Base-by-base conservation (phyloP, 2,113 vertebrate genomes). In the Ptilonorhynchus violaceus region DNA sequence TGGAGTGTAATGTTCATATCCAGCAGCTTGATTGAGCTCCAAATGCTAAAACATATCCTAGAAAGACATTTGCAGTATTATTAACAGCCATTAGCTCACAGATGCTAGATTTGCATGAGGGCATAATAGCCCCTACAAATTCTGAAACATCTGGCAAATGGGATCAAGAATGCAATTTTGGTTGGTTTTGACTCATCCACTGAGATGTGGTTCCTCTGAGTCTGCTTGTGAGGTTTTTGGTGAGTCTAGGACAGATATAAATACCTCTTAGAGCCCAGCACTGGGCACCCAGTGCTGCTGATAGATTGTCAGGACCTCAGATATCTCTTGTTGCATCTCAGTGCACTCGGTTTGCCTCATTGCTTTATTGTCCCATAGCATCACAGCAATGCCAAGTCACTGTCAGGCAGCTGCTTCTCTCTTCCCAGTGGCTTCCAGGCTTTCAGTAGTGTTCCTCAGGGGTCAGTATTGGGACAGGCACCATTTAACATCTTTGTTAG, bases 111-210 rank as follows among this genome's bases (percentile, higher is more conserved):
- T 95, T 94, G 74, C 79, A 95, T 4, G 33, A 77, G 79, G 83
- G 68, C 72, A 93, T 88, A 95, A 95, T 46, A 94, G 87, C 76
- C 88, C 72, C 74, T 62, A 91, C 7, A 4, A 93, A 95, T 91
- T 55, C 72, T 37, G 50, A 96, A 95, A 93, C 94, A 96, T 93
- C 83, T 95, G 95, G 92, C 69, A 92, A 95, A 93, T 86, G 64
- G 91, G 88, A 95, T 88, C 83, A 86, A 50, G 67, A 95, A 86
- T 63, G 55, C 33, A 91, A 88, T 88, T 95, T 80, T 63, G 55
- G 25, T 79, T 96, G 50, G 0, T 96, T 88, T 91, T 84, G 55
- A 88, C 21, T 82, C 59, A 74, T 91, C 39, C 83, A 67, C 35
- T 42, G 72, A 73, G 83, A 90, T 44, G 50, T 53, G 10, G 20